Base-by-base conservation (phyloP, 2,797 vertebrate species). In the Chlorospingus flavigularis region DNA sequence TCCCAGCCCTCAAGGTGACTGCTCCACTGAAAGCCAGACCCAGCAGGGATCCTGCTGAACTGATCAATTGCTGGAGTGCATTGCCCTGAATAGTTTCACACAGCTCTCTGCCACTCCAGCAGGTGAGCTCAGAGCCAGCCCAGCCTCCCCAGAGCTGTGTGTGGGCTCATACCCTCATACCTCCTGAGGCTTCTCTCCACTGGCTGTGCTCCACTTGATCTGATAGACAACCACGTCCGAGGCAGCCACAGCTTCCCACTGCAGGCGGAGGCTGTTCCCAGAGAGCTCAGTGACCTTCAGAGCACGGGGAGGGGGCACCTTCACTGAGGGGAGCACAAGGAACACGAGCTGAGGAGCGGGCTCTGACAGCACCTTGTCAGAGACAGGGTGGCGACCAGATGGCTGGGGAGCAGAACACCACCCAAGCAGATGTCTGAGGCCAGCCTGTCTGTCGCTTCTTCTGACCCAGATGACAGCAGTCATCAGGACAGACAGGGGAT, bases 151-250 rank as follows among this genome's bases (percentile, higher is more conserved):
- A 9, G 48, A 26, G 17, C 33, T 26, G 13, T 4, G 5, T 3
- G 7, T 6, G 11, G 10, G 48, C 48, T 82, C 19, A 0, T 91
- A 99, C 99, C 99, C 48, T 82, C 19, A 0, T 91, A 99, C 99
- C 99, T 99, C 99, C 50, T 97, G 98, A 57, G 99, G 98, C 82
- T 98, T 97, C 61, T 99, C 98, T 75, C 98, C 99, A 42, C 98
- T 97, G 25, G 98, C 97, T 8, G 98, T 98, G 43, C 98, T 99
- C 99, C 99, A 99, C 91, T 98, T 99, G 97, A 99, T 99, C 93
- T 99, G 98, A 77, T 99, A 99, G 18, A 98, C 98, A 15, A 98
- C 98, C 11, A 99, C 98, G 1, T 99, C 98, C 0, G 98, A 98
- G 1, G 98, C 98, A 4, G 98, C 98, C 0, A 98, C 98, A 0